These are phyloP conservation scores for Blastomussa wellsi DNA, from an alignment of 92 coral and sea anemone species.

Conservation along the genomic window DNA sequence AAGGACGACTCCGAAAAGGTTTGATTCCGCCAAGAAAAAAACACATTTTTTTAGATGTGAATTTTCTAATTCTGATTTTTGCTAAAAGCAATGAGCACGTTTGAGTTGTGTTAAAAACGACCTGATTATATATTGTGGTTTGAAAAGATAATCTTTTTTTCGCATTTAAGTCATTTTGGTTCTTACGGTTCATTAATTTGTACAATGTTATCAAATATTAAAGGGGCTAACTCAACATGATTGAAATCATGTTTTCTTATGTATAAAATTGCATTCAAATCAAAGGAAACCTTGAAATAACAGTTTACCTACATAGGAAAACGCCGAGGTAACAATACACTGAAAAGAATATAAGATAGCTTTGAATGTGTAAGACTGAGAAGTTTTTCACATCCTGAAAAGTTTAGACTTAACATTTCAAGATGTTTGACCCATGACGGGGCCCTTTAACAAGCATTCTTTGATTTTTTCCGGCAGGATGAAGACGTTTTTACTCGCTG, in stretches of 20 bases:
- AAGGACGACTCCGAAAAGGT: too few relatives aligned
- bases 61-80: neutral
- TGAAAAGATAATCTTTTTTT: neutral
- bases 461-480: neutral
- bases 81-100: neutral
- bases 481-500: slow-evolving; percentile 1
- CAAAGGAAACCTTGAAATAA: too few relatives aligned
- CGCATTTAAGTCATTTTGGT: neutral
- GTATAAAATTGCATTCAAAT: too few relatives aligned
- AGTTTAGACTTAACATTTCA: too few relatives aligned
- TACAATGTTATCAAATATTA: neutral
- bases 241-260: too few relatives aligned
- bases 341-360: too few relatives aligned
- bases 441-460: neutral
- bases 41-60: neutral
- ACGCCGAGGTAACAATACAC: too few relatives aligned
- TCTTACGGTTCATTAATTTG: neutral
- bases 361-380: too few relatives aligned
- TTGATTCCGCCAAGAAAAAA: neutral
- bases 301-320: too few relatives aligned
- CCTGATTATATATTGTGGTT: neutral
- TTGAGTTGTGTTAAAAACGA: neutral
- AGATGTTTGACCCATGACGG: too few relatives aligned
- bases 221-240: too few relatives aligned
- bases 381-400: too few relatives aligned